Percentiles rank a stretch among this genome's conserved stretches.
phyloP scores from a whole-genome alignment of 2,888 invertebrate species.

The Fragum whitleyi region DNA sequence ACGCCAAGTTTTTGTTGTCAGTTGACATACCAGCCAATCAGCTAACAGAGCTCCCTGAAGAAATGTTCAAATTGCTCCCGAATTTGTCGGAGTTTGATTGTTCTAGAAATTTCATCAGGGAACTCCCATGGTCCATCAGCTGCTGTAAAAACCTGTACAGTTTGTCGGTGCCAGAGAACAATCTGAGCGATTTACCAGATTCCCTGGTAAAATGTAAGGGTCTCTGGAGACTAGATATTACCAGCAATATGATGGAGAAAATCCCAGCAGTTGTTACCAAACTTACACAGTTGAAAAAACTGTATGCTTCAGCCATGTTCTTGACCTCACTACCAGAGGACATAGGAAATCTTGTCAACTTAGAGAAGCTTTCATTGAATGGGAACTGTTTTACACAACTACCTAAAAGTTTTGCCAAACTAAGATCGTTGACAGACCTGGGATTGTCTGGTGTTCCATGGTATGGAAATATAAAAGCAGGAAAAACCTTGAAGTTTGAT shows the following conservation, averaged over 20 bases:
- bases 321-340: slow-evolving; percentile 73
- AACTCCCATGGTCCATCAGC: slow-evolving; percentile 71
- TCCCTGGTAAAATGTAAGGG: slow-evolving; percentile 62
- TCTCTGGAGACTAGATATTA: slow-evolving; percentile 67
- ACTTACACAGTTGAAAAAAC: slow-evolving; percentile 64
- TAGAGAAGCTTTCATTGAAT: slow-evolving; percentile 70
- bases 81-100: slow-evolving; percentile 65
- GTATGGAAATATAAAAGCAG: slow-evolving; percentile 58
- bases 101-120: slow-evolving; percentile 66
- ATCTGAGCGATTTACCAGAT: slow-evolving; percentile 69
- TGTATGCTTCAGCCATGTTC: slow-evolving; percentile 74
- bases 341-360: slow-evolving; percentile 71
- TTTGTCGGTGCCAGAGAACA: slow-evolving; percentile 67
- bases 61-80: slow-evolving; percentile 68
- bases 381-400: slow-evolving; percentile 75
- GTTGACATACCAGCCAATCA: slow-evolving; percentile 70
- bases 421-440: slow-evolving; percentile 71
- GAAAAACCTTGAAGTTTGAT: slow-evolving; percentile 63
- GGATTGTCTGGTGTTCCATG: slow-evolving; percentile 76
- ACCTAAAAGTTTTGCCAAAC: slow-evolving; percentile 71
- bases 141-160: slow-evolving; percentile 66
- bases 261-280: slow-evolving; percentile 69
- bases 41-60: slow-evolving; percentile 65
- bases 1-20: slow-evolving; percentile 69
- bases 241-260: slow-evolving; percentile 68